phyloP scores from a whole-genome alignment of 1,140 invertebrate species.

The Latrodectus geometricus region DNA sequence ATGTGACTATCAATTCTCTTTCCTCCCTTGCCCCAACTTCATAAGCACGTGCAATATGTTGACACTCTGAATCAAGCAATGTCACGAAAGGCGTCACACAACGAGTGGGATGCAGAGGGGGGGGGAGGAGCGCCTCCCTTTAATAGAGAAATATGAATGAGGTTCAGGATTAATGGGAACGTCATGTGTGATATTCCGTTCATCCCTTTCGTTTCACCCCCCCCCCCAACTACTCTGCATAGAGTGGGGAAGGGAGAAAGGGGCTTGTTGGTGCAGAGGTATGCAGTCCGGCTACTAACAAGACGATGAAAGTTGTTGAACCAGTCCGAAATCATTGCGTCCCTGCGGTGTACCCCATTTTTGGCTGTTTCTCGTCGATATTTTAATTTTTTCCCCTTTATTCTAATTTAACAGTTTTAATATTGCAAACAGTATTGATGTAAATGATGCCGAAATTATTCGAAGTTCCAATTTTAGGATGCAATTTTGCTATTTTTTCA shows the following conservation, averaged over 20 bases:
- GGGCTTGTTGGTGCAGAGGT: conserved; percentile 35
- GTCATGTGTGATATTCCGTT: conserved; percentile 42
- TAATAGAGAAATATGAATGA: conserved; percentile 61
- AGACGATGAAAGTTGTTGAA: conserved; percentile 53
- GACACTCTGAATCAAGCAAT: conserved; percentile 44
- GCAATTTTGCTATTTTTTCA: too few species aligned
- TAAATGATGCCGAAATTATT: too few species aligned
- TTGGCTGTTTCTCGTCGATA: conserved; percentile 42
- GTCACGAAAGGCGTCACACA: conserved; percentile 43
- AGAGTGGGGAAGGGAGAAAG: background rate
- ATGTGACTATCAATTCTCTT: background rate
- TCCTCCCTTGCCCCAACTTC: background rate
- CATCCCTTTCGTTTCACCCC: background rate
- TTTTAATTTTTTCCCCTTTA: background rate
- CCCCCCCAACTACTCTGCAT: background rate
- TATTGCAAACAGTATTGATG: too few species aligned
- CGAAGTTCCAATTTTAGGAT: too few species aligned
- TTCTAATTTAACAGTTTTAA: too few species aligned
- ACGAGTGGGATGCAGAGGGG: background rate
- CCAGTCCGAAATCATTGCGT: conserved; percentile 1
- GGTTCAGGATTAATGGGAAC: conserved; percentile 41
- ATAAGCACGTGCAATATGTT: conserved; percentile 56
- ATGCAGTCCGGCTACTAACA: conserved; percentile 59
- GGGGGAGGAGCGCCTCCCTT: background rate
- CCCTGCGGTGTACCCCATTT: conserved; percentile 2